Evolutionary conservation across 2,797 vertebrate genomes (phyloP), one percentile per base, ranked within the genome.

Genomic region (Heteromormyrus szaboi): DNA sequence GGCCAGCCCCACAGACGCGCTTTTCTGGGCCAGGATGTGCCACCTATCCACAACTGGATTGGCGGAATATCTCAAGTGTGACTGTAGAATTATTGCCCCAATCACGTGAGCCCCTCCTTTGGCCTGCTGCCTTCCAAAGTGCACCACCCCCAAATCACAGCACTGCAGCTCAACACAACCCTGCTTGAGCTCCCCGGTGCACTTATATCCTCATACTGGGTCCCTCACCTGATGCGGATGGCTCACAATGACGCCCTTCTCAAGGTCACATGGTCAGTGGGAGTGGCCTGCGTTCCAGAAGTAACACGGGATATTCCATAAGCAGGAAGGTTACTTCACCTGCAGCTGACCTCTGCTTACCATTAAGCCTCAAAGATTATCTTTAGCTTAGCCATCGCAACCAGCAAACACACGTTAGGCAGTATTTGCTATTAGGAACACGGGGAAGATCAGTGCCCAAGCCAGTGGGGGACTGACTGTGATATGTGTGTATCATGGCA

Each of bases 51-150:
- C 95, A 87, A 95, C 92, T 90, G 92, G 94, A 96, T 92, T 94
- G 95, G 94, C 91, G 92, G 91, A 91, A 92, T 91, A 89, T 93
- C 93, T 95, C 0, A 19, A 94, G 91, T 90, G 92, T 94, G 95
- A 95, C 90, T 65, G 87, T 90, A 93, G 92, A 94, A 95, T 95
- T 95, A 94, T 92, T 95, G 93, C 92, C 91, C 91, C 92, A 95
- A 96, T 94, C 96, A 96, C 93, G 95, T 94, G 93, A 94, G 92
- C 93, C 91, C 90, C 94, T 93, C 94, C 94, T 89, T 92, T 95
- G 94, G 94, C 94, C 92, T 93, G 93, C 91, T 95, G 94, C 93
- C 92, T 93, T 93, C 90, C 94, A 22, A 59, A 59, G 56, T 93
- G 92, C 93, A 94, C 90, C 93, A 96, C 95, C 94, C 94, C 95